Evolutionary conservation across 2,888 invertebrate genomes (phyloP), one percentile per base, ranked within the genome.

Genomic region (Chromoteleia sp.): DNA sequence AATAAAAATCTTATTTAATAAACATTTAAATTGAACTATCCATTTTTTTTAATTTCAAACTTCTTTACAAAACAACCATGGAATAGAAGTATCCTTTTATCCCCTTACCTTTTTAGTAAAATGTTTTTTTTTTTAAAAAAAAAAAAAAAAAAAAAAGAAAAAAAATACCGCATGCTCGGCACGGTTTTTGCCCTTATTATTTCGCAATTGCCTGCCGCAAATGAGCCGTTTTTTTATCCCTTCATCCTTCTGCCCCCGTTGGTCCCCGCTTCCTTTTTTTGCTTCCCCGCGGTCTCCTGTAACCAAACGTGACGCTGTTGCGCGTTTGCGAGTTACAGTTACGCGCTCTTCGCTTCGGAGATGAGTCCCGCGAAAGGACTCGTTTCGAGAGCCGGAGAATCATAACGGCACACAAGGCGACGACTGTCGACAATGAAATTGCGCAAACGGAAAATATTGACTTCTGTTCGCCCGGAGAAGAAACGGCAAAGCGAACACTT

Each of bases 321-420:
- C 82, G 83, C 78, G 61, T 85, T 80, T 83, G 84, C 84, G 84
- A 86, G 86, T 84, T 89, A 90, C 90, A 90, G 90, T 89, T 89
- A 90, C 86, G 84, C 71, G 59, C 86, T 85, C 85, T 86, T 85
- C 63, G 41, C 83, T 70, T 68, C 71, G 54, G 76, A 83, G 80
- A 87, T 87, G 85, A 84, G 81, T 74, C 73, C 71, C 71, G 71
- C 86, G 86, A 84, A 85, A 85, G 87, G 87, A 88, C 87, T 86
- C 85, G 88, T 88, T 90, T 89, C 86, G 33, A 87, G 87, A 89
- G 87, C 86, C 86, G 87, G 87, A 89, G 88, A 89, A 89, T 90
- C 88, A 89, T 90, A 90, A 90, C 90, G 90, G 90, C 87, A 89
- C 87, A 88, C 86, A 79, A 65, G 84, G 83, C 84, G 78, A 71